These are phyloP conservation scores for Thecophora atra DNA, from an alignment of 2,888 invertebrate species.

Conservation along the genomic window DNA sequence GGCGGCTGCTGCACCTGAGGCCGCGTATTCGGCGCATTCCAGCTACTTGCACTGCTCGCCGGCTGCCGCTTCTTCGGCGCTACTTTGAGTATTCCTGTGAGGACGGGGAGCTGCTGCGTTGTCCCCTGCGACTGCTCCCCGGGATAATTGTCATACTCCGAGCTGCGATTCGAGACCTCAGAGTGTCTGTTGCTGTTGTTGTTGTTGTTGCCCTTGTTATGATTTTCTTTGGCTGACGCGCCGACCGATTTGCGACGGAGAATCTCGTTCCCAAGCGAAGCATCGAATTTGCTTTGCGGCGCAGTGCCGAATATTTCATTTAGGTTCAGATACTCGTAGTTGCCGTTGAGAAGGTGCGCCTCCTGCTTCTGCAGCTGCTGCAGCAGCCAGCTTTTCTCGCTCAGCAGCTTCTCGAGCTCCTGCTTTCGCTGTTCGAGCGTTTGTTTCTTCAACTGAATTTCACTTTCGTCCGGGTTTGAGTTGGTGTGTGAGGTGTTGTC, in stretches of 20 bases:
- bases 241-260: slow-evolving; percentile 58
- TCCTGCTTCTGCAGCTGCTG: slow-evolving; percentile 65
- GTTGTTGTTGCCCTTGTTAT: slow-evolving; percentile 36
- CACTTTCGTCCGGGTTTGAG: slow-evolving; percentile 43
- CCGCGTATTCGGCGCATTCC: slow-evolving; percentile 34
- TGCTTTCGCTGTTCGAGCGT: slow-evolving; percentile 61
- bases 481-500: slow-evolving; percentile 29
- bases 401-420: slow-evolving; percentile 61
- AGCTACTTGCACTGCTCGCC: slow-evolving; percentile 36
- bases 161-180: slow-evolving; percentile 59
- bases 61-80: slow-evolving; percentile 50
- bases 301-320: slow-evolving; percentile 58
- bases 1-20: slow-evolving; percentile 36
- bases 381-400: slow-evolving; percentile 63
- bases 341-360: slow-evolving; percentile 61
- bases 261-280: slow-evolving; percentile 43
- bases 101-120: slow-evolving; percentile 17
- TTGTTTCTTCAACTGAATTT: slow-evolving; percentile 54
- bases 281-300: slow-evolving; percentile 57
- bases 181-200: slow-evolving; percentile 53
- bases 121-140: slow-evolving; percentile 17
- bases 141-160: slow-evolving; percentile 60
- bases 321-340: slow-evolving; percentile 58
- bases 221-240: slow-evolving; percentile 36
- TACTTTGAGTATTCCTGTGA: not conserved